These are phyloP conservation scores for Heliothis subflexa DNA, from an alignment of 1,140 invertebrate species.

Conservation along the genomic window DNA sequence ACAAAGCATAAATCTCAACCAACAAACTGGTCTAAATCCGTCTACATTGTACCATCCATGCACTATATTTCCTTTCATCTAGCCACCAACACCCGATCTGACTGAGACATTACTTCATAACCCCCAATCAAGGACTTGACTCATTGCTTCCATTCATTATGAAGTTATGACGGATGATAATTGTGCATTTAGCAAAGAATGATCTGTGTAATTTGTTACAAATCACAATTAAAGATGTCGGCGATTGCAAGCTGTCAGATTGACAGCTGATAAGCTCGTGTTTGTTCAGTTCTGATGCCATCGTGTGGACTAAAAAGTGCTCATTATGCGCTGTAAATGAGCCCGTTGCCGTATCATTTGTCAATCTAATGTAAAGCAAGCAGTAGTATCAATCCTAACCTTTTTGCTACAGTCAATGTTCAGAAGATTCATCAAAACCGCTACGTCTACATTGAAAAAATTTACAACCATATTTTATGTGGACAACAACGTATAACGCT, in stretches of 20 bases:
- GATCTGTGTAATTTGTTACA: constrained; percentile 64
- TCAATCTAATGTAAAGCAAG: constrained; percentile 14
- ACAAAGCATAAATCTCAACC: constrained; percentile 10
- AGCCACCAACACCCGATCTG: background rate
- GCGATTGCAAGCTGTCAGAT: constrained; percentile 58
- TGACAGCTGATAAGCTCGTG: constrained; percentile 58
- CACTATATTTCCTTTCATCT: constrained; percentile 11
- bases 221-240: constrained; percentile 59
- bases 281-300: constrained; percentile 27
- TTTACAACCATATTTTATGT: constrained; percentile 36
- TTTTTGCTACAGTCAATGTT: constrained; percentile 21
- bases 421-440: background rate
- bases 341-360: constrained; percentile 19
- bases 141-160: no score
- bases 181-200: constrained; percentile 55
- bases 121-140: constrained; percentile 30
- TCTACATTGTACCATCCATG: background rate
- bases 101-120: constrained; percentile 31
- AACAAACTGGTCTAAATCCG: constrained; percentile 20
- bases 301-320: constrained; percentile 22
- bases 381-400: constrained; percentile 15
- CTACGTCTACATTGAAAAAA: constrained; percentile 6
- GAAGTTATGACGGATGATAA: constrained; percentile 15
- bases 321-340: constrained; percentile 30
- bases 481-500: constrained; percentile 20